These are phyloP conservation scores for Bombycilla garrulus DNA, from an alignment of 2,113 vertebrate genomes.

Conservation along the genomic window DNA sequence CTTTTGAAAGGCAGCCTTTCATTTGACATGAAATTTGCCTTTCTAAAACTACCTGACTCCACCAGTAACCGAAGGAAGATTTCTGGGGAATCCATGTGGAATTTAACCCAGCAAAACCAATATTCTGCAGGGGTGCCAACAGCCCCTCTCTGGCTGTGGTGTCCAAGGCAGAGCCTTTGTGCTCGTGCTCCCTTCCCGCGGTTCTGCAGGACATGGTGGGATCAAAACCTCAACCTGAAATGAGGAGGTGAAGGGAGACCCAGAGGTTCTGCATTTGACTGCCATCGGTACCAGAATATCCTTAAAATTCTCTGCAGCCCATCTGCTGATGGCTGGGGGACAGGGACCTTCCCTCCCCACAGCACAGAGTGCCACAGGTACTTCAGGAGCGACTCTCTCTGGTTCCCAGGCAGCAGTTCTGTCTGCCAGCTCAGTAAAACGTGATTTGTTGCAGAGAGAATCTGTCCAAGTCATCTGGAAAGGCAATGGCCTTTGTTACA, in stretches of 20 bases:
- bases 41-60: not conserved
- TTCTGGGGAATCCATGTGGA: not conserved
- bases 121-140: not conserved
- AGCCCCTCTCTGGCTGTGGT: not conserved
- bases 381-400: not conserved
- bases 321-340: not conserved
- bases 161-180: not conserved
- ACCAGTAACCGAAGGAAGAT: not conserved
- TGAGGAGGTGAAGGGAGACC: not conserved
- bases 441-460: slow-evolving; percentile 12
- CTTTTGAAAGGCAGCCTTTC: not conserved
- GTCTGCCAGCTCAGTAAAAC: slow-evolving; percentile 1
- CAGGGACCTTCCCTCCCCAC: not conserved
- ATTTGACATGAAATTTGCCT: not conserved
- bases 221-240: not conserved
- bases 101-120: not conserved
- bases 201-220: not conserved
- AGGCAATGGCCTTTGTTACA: not conserved
- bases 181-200: not conserved
- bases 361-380: not conserved
- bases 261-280: not conserved
- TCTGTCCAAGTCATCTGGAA: not conserved
- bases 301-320: not conserved
- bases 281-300: not conserved
- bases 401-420: not conserved